Percentiles rank a stretch among this genome's conserved stretches.
Evolutionary conservation across 2,113 vertebrate species (phyloP).

Genomic region (Leptobrachium ailaonicum): DNA sequence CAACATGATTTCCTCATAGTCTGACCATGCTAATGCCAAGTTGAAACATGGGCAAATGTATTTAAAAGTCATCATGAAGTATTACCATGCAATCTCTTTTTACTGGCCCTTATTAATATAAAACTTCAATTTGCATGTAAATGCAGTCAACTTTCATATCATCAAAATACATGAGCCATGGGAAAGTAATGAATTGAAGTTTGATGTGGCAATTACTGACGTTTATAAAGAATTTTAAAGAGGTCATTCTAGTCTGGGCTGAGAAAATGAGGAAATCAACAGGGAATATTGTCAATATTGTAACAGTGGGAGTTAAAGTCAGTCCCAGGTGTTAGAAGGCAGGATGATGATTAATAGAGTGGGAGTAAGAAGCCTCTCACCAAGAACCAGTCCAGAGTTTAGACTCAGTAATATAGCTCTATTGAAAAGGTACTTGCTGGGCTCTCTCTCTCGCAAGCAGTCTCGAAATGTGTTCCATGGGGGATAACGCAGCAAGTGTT

Average conservation of each 20-base stretch:
- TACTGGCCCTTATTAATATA: constrained; percentile 96
- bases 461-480: constrained; percentile 65
- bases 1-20: constrained; percentile 95
- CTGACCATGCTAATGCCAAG: constrained; percentile 89
- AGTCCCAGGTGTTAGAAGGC: constrained; percentile 76
- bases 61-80: constrained; percentile 98
- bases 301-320: constrained; percentile 74
- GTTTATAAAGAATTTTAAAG: constrained; percentile 94
- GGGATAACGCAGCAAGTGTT: constrained; percentile 71
- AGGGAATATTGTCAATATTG: constrained; percentile 84
- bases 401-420: constrained; percentile 62
- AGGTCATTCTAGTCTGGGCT: constrained; percentile 80
- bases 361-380: constrained; percentile 69
- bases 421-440: constrained; percentile 70
- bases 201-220: constrained; percentile 91
- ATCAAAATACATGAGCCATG: constrained; percentile 98
- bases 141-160: constrained; percentile 99
- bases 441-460: constrained; percentile 70
- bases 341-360: constrained; percentile 76
- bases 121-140: constrained; percentile 99
- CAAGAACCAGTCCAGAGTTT: constrained; percentile 68
- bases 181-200: constrained; percentile 91
- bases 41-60: constrained; percentile 96
- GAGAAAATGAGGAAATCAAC: constrained; percentile 87
- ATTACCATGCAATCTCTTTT: constrained; percentile 91